Base-by-base conservation (phyloP, 2,113 vertebrate species). In the Bos indicus region DNA sequence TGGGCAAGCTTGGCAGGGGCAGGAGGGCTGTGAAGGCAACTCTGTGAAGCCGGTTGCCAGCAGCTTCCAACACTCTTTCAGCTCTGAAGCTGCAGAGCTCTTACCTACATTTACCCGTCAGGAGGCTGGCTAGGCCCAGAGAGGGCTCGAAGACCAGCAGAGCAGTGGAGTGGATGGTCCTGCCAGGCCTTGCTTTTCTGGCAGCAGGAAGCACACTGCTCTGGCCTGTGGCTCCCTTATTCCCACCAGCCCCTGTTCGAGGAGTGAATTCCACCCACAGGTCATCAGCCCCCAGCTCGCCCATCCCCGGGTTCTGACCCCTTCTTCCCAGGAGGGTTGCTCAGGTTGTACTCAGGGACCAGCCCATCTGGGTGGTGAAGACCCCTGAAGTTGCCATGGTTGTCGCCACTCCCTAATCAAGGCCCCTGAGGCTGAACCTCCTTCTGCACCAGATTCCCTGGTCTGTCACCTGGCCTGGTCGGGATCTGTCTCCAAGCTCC, bases 141-240 rank as follows among this genome's bases (percentile, higher is more conserved):
- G 13, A 13, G 16, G 46, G 6, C 77, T 26, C 30, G 84, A 48
- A 19, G 74, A 60, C 3, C 52, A 30, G n/a, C 28, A 9, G 40
- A 17, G 13, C 10, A 1, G 15, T 14, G 2, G 40, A 33, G 2
- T 0, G 16, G n/a, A 9, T 3, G 80, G 57, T 10, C 43, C 43
- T 23, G 13, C 36, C 16, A 7, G 16, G 11, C 3, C 33, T 54
- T 15, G 17, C 67, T 40, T 60, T 21, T 3, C 48, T n/a, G 62
- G 52, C 25, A 59, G 67, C 80, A 48, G 67, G 57, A 60, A 43
- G 52, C 19, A 2, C 28, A 36, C 13, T 43, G 64, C 6, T 62
- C 40, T 40, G n/a, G 71, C 26, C 30, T 40, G 48, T 8, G 36
- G n/a, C 23, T 54, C 67, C 84, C 56, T 59, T 17, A 52, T n/a